Percentiles rank a stretch among this genome's conserved stretches.
Evolutionary conservation across 2,888 invertebrate species (phyloP).

Genomic region (Apocheima hispidaria): DNA sequence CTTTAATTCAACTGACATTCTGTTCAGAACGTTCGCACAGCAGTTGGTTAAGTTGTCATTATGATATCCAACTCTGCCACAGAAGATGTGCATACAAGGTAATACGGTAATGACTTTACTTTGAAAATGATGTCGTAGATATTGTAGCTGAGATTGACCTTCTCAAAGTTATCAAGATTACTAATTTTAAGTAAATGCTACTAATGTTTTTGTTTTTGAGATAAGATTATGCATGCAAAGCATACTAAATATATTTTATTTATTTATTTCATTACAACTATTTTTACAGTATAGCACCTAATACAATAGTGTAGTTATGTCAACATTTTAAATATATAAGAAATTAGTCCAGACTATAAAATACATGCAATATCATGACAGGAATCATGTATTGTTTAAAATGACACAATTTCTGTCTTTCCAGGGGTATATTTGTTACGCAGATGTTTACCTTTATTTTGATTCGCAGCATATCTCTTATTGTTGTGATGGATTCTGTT

Average conservation of each 20-base stretch:
- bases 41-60: slow-evolving; percentile 12
- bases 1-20: slow-evolving; percentile 40
- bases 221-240: slow-evolving; percentile 16
- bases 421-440: slow-evolving; percentile 7
- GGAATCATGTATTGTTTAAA: slow-evolving; percentile 22
- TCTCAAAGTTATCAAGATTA: slow-evolving; percentile 7
- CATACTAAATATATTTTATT: no score
- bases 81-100: no score
- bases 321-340: no score
- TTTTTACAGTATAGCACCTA: no score
- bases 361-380: no score
- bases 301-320: no score
- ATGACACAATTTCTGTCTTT: slow-evolving; percentile 12
- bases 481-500: neutral
- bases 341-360: no score
- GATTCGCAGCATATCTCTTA: slow-evolving; percentile 23
- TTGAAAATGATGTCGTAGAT: neutral
- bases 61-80: slow-evolving; percentile 9
- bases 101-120: neutral
- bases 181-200: neutral
- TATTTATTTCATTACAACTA: no score
- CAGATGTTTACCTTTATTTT: slow-evolving; percentile 33
- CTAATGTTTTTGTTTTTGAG: slow-evolving; percentile 12
- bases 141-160: no score
- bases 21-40: neutral